Evolutionary conservation across 2,888 invertebrate genomes (phyloP), one percentile per base, ranked within the genome.

Genomic region (Beris morrisii): DNA sequence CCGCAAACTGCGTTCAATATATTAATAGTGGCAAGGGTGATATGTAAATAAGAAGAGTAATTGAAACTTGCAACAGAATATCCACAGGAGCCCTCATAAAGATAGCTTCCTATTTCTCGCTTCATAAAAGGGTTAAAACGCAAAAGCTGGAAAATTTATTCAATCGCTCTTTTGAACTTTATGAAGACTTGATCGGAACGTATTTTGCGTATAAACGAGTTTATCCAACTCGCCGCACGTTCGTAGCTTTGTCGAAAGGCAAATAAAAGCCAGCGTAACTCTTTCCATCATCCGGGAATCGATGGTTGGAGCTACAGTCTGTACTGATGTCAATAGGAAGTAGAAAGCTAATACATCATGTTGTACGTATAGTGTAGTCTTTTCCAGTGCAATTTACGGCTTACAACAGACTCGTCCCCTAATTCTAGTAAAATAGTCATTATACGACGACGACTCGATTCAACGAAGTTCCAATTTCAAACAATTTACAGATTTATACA

Each of bases 131-230:
- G 61, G 61, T 61, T 61, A 61, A 43, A 52, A 43, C 15, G 52
- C 61, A 61, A 61, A 61, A 52, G 61, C 61, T 61, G 61, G 61
- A 61, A 61, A 61, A 61, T 61, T 61, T 61, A 61, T 61, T 61
- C 61, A 32, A 52, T 38, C 43, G 43, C 52, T 50, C 52, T 61
- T 61, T 61, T 61, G 61, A 61, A 61, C 61, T 61, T 61, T 61
- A 50, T 61, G 61, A 61, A 15, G 61, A 50, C 30, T 15, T 50
- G 31, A 15, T 50, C 11, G 43, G 38, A 22, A 50, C 38, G 28
- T 30, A 63, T 66, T 65, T 53, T 63, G 57, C 58, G 50, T 61
- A 56, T 65, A 63, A 65, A 63, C 52, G 55, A 65, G 44, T 38
- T 56, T 52, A 64, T 57, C 44, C 28, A 46, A 38, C 38, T 38